These are phyloP conservation scores for Bolinopsis microptera DNA, from an alignment of 37 sponge, comb jelly and placozoan genomes.

Conservation along the genomic window DNA sequence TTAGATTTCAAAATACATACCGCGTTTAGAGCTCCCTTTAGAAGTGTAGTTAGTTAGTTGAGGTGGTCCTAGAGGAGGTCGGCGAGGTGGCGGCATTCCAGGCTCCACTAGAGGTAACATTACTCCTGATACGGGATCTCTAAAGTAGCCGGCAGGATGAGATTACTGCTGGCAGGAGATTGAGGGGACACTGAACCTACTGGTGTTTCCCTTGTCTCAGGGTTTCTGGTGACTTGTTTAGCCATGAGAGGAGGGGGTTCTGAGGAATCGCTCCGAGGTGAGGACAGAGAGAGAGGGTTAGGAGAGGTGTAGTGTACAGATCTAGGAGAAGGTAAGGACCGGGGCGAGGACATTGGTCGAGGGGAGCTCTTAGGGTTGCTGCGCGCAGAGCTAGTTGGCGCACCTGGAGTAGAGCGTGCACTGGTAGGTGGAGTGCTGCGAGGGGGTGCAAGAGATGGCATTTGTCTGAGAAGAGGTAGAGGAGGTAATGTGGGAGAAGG, in stretches of 20 bases:
- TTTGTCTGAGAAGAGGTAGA: conserved; percentile 52
- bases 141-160: conserved; percentile 44
- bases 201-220: conserved; percentile 1
- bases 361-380: conserved; percentile 13
- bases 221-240: conserved; percentile 52
- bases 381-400: background rate
- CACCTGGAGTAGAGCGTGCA: conserved; percentile 31
- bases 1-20: no score
- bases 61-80: conserved; percentile 29
- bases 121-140: conserved; percentile 36
- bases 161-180: background rate
- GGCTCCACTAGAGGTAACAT: conserved; percentile 33
- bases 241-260: conserved; percentile 59
- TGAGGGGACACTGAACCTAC: conserved; percentile 52
- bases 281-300: conserved; percentile 51
- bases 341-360: conserved; percentile 50
- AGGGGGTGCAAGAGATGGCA: conserved; percentile 17
- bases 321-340: conserved; percentile 58
- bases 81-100: conserved; percentile 36
- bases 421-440: conserved; percentile 30
- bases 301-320: conserved; percentile 56
- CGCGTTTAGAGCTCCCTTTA: background rate
- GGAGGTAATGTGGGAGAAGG: conserved; percentile 54
- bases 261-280: conserved; percentile 53
- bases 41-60: conserved; percentile 31